phyloP scores from a whole-genome alignment of 2,888 invertebrate genomes.

The Rhingia campestris region DNA sequence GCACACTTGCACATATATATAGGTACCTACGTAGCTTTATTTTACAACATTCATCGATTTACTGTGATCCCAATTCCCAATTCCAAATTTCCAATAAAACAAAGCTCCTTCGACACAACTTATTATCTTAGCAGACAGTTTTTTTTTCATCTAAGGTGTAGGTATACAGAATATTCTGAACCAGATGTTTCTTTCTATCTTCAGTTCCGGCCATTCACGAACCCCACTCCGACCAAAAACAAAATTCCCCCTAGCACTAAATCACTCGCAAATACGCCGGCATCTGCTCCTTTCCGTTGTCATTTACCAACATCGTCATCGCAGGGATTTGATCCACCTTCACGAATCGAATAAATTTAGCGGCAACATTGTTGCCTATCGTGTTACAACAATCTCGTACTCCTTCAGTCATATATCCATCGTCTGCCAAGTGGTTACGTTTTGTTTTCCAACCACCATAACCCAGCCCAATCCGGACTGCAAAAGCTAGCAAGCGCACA shows the following conservation, averaged over 20 bases:
- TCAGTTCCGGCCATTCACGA: background rate
- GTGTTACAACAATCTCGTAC: conserved; percentile 48
- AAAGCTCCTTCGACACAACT: no score
- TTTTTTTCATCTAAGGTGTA: no score
- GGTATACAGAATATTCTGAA: background rate
- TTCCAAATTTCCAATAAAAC: no score
- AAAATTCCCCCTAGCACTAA: conserved; percentile 8
- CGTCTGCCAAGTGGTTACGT: conserved; percentile 22
- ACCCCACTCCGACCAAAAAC: conserved; percentile 13
- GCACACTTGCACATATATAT: no score
- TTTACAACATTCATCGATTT: no score
- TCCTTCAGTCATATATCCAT: conserved; percentile 32
- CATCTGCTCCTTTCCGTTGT: conserved; percentile 24
- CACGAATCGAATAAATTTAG: conserved; percentile 58
- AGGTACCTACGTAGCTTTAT: no score
- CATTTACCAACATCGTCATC: conserved; percentile 12
- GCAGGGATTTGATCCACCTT: conserved; percentile 30
- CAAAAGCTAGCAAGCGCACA: conserved; percentile 2
- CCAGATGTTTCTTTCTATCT: conserved; percentile 12
- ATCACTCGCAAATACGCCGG: conserved; percentile 36
- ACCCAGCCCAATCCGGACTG: background rate
- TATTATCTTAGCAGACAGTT: no score
- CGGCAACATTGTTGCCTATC: conserved; percentile 68
- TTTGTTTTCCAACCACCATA: conserved; percentile 31
- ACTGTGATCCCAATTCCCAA: no score